Conservation (phyloP, 2,113 vertebrate genomes). For the Microtus ochrogaster region DNA sequence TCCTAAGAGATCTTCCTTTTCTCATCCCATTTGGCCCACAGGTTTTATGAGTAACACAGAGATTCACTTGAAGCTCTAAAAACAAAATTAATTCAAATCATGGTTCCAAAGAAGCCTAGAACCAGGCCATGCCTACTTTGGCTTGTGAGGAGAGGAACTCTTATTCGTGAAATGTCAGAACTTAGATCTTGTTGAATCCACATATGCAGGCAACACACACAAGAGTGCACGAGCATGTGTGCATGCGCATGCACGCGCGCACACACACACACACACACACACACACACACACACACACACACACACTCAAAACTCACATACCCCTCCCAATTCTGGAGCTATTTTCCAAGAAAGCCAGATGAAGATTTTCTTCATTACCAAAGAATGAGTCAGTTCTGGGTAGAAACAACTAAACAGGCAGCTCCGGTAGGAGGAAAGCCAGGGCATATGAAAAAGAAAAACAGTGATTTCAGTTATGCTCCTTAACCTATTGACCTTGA, state of each 20-base stretch:
- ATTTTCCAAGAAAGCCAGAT: slow-evolving; percentile 70
- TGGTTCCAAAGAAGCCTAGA: slow-evolving; percentile 55
- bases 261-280: too few species aligned
- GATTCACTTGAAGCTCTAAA: slow-evolving; percentile 66
- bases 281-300: not conserved
- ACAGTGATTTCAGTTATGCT: not conserved
- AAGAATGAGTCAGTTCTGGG: slow-evolving; percentile 30
- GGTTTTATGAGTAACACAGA: slow-evolving; percentile 55
- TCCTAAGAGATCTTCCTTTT: not conserved
- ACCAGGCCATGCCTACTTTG: slow-evolving; percentile 51
- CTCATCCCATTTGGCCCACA: not conserved
- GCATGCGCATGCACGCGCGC: too few species aligned
- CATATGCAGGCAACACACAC: slow-evolving; percentile 46
- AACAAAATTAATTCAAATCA: slow-evolving; percentile 68
- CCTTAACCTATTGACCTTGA: not conserved
- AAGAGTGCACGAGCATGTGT: not conserved
- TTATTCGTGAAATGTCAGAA: slow-evolving; percentile 70
- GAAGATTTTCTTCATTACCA: slow-evolving; percentile 58
- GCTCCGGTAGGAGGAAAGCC: slow-evolving; percentile 25
- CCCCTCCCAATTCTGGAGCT: not conserved
- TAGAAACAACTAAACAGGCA: slow-evolving; percentile 49
- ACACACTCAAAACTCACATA: not conserved
- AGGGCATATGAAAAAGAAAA: slow-evolving; percentile 40
- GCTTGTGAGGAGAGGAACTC: slow-evolving; percentile 58
- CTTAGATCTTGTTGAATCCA: slow-evolving; percentile 54